These are phyloP conservation scores for Cyclargus thomasi DNA, from an alignment of 1,140 invertebrate species.

Conservation along the genomic window DNA sequence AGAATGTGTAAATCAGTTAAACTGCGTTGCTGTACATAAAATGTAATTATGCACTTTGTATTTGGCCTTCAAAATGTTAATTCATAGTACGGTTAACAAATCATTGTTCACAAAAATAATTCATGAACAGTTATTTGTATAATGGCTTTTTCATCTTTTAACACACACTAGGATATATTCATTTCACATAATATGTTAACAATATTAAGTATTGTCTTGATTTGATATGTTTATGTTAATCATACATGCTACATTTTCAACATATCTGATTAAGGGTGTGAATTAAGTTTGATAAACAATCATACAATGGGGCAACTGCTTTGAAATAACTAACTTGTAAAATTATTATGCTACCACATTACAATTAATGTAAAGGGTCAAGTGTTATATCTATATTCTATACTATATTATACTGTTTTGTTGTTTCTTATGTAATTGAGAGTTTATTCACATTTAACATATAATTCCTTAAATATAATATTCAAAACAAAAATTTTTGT, in stretches of 20 bases:
- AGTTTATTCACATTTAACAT: too few relatives aligned
- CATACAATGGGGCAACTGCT: not conserved
- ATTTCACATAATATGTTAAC: not conserved
- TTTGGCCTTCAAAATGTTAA: not conserved
- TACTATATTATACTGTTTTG: too few relatives aligned
- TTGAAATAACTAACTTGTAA: not conserved
- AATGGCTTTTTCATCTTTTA: not conserved
- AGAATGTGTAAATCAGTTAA: too few relatives aligned
- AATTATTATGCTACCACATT: not conserved
- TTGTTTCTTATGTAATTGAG: too few relatives aligned
- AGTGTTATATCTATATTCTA: too few relatives aligned
- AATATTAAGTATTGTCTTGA: not conserved
- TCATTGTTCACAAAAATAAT: not conserved
- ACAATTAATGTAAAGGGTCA: not conserved
- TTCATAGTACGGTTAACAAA: not conserved
- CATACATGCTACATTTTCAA: not conserved
- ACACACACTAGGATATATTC: not conserved
- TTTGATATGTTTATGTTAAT: not conserved
- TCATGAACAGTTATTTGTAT: not conserved
- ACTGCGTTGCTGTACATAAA: not conserved
- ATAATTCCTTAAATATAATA: too few relatives aligned
- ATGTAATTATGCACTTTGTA: not conserved
- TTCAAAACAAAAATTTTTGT: too few relatives aligned
- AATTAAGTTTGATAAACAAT: not conserved
- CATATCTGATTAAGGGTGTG: not conserved